Evolutionary conservation across 2,113 vertebrate species (phyloP).

Genomic region (Hemiscyllium ocellatum): DNA sequence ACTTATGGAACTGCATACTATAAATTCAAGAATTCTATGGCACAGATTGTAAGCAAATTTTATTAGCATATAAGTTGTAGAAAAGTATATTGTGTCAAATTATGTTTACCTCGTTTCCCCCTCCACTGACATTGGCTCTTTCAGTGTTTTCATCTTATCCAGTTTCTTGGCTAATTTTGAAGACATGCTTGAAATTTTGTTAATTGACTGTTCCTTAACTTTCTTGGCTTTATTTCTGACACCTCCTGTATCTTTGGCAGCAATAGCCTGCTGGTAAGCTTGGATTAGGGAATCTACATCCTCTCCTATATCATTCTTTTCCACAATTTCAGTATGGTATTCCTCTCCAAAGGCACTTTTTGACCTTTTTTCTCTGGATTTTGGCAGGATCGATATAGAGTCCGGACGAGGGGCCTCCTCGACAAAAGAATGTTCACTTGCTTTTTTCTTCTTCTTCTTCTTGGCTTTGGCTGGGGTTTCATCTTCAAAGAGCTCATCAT

Average conservation of each 20-base stretch:
- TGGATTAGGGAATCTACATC: slow-evolving; percentile 67
- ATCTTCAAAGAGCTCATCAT: slow-evolving; percentile 51
- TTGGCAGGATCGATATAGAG: slow-evolving; percentile 49
- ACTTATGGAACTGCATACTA: neutral
- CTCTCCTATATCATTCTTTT: slow-evolving; percentile 45
- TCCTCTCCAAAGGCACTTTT: slow-evolving; percentile 51
- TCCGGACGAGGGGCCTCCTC: slow-evolving; percentile 49
- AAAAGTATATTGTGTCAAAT: neutral
- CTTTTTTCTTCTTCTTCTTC: slow-evolving; percentile 60
- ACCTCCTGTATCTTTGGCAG: slow-evolving; percentile 64
- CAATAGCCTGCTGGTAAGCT: slow-evolving; percentile 71
- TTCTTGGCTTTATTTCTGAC: slow-evolving; percentile 66
- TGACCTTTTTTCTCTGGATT: slow-evolving; percentile 49
- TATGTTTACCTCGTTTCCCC: slow-evolving; percentile 65
- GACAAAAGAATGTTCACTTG: slow-evolving; percentile 48
- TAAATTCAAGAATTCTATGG: neutral
- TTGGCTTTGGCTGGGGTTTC: slow-evolving; percentile 47
- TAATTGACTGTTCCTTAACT: slow-evolving; percentile 56
- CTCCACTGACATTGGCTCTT: slow-evolving; percentile 50
- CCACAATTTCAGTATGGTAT: slow-evolving; percentile 45
- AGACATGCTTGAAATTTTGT: slow-evolving; percentile 48
- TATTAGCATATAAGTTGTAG: neutral
- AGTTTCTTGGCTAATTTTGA: slow-evolving; percentile 60
- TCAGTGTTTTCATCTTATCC: slow-evolving; percentile 76
- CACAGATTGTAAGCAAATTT: neutral